phyloP scores from a whole-genome alignment of 2,113 vertebrate species.

The Xyliphius kryptos region DNA sequence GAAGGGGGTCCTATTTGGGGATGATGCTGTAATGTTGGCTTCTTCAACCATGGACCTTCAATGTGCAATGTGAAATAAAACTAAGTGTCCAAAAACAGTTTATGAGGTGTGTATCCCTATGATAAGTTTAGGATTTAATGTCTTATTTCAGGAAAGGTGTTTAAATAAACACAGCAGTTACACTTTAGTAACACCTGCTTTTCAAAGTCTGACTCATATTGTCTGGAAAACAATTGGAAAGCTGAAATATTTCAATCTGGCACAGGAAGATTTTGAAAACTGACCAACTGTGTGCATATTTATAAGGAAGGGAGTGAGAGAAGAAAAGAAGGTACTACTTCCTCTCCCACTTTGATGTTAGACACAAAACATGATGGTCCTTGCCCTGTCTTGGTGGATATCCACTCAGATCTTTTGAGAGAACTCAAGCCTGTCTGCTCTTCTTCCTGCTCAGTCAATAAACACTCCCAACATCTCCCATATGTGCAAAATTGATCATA shows the following conservation, averaged over 20 bases:
- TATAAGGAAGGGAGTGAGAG: constrained; percentile 6
- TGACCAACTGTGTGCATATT: constrained; percentile 13
- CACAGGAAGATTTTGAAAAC: constrained; percentile 10
- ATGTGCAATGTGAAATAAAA: too few species aligned
- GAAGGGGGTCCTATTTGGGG: too few species aligned
- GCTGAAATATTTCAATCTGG: constrained; percentile 20
- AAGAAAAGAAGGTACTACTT: neutral
- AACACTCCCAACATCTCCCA: constrained; percentile 15
- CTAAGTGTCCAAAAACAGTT: too few species aligned
- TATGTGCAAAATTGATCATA: constrained; percentile 19
- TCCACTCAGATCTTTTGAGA: constrained; percentile 25
- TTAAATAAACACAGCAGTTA: neutral
- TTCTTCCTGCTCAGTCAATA: constrained; percentile 31
- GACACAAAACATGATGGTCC: neutral
- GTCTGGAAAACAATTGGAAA: constrained; percentile 10
- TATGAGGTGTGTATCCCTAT: too few species aligned
- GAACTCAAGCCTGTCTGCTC: constrained; percentile 20
- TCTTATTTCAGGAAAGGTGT: neutral
- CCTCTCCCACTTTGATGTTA: constrained; percentile 8
- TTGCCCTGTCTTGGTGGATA: constrained; percentile 22
- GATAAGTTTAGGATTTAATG: neutral
- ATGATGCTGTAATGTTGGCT: too few species aligned
- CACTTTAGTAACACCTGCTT: constrained; percentile 8
- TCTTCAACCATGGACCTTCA: too few species aligned
- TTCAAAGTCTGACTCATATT: constrained; percentile 9